Conservation (phyloP, 2,797 vertebrate genomes). For the Sebastes baramenuke region DNA sequence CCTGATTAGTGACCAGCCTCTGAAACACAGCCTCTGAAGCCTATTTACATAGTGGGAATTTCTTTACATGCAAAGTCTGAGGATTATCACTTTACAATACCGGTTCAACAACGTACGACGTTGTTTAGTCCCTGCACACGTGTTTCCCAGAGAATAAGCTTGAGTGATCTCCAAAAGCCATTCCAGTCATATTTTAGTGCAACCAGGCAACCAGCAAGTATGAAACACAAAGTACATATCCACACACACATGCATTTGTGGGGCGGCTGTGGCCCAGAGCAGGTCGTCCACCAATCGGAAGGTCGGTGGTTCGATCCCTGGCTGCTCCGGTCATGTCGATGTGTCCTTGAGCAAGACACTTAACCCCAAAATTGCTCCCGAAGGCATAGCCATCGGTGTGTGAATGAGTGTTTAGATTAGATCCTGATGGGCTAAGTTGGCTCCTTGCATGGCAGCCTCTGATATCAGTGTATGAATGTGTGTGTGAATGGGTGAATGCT, state of each 20-base stretch:
- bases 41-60: neutral
- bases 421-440: too few relatives aligned
- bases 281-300: too few relatives aligned
- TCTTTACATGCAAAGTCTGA: neutral
- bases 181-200: slow-evolving; percentile 5
- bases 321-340: too few relatives aligned
- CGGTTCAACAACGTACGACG: neutral
- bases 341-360: too few relatives aligned
- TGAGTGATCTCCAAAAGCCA: neutral
- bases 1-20: neutral
- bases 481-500: too few relatives aligned
- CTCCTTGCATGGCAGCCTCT: too few relatives aligned
- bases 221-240: neutral
- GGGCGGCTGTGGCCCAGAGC: neutral
- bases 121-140: neutral
- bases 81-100: neutral
- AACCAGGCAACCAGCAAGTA: neutral
- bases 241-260: neutral
- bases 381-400: too few relatives aligned
- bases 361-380: too few relatives aligned
- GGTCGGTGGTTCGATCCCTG: too few relatives aligned
- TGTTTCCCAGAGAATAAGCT: neutral
- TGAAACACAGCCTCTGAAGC: neutral
- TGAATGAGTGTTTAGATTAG: too few relatives aligned
- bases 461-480: too few relatives aligned